Evolutionary conservation across 2,888 invertebrate genomes (phyloP), one percentile per base, ranked within the genome.

Genomic region (Azorinus chamasolen): DNA sequence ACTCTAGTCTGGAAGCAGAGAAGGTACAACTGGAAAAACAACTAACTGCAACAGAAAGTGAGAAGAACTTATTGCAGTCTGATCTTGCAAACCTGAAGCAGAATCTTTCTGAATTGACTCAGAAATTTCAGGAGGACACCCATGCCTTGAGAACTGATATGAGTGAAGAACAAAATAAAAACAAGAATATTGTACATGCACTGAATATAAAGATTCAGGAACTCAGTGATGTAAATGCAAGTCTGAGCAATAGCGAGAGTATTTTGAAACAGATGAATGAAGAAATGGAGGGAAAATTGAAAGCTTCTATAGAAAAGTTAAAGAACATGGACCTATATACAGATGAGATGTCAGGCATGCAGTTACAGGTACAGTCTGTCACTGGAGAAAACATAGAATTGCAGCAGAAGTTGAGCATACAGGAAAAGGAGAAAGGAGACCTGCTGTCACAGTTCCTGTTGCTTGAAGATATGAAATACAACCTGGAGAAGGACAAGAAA

Each of bases 371-470:
- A 55, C 68, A 54, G 22, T 45, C 57, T 12, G 27, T 79, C n/a
- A 48, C 48, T 27, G 43, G 58, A 39, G 79, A 87, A 50, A 72
- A 76, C 50, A 59, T 50, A 32, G 55, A 66, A n/a, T 63, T 85
- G 24, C 27, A 80, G 20, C 74, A 82, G 54, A 83, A 82, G 55
- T 58, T 80, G 22, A 76, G 74, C 2, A 73, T 72, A 12, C 79
- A 87, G 53, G 86, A 87, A 53, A 72, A 81, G 39, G 85, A 86
- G 55, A 87, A 88, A 64, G 72, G 69, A 39, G 86, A 88, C 48
- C 65, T 86, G 20, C 54, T 87, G 45, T 68, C 72, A 8, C 79
- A 87, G 73, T 85, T 85, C 62, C 64, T 86, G 32, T 51, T 59
- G 8, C 54, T 87, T 12, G 88, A 88, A 51, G 87, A 88, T 57